Base-by-base conservation (phyloP, 2,888 invertebrate genomes). In the Archips crataeganus region DNA sequence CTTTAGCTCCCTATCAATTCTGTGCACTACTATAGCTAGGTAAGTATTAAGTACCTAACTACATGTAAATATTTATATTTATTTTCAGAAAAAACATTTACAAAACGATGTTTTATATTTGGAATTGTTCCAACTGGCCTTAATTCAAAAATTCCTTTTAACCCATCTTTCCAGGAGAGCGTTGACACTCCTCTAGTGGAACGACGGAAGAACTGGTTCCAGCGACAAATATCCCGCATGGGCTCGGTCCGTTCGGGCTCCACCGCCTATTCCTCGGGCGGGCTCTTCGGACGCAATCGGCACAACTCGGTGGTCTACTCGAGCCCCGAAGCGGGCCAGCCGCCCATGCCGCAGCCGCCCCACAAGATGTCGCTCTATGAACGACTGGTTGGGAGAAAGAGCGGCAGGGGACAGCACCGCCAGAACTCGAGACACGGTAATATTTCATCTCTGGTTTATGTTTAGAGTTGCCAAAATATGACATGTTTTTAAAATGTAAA, bases 141-240 rank as follows among this genome's bases (percentile, higher is more conserved):
- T 23, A 54, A 54, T 6, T 36, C 13, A 42, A 61, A 15, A 36
- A 4, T 39, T 39, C 6, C 39, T 39, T 39, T 39, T 11, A 2
- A 23, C 6, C 32, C 0, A 6, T 23, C 13, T 47, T 45, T 63
- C 23, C 87, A 98, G 98, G 98, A 98, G 92, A 98, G 98, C 85
- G 98, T 98, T 0, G 98, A 98, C 83, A 98, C 98, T 0, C 98
- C 98, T 9, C 95, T 98, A 84, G 98, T 97, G 23, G 98, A 98
- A 86, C 93, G 98, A 70, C 95, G 98, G 51, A 98, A 98, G 88
- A 98, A 97, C 88, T 98, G 98, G 98, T 97, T 98, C 81, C 97
- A 97, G 79, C 95, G 98, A 63, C 98, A 98, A 86, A 96, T 98
- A 78, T 97, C 97, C 11, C 94, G 98, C 79, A 97, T 98, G 96